Base-by-base conservation (phyloP, 2,797 vertebrate species). In the Trachurus trachurus region DNA sequence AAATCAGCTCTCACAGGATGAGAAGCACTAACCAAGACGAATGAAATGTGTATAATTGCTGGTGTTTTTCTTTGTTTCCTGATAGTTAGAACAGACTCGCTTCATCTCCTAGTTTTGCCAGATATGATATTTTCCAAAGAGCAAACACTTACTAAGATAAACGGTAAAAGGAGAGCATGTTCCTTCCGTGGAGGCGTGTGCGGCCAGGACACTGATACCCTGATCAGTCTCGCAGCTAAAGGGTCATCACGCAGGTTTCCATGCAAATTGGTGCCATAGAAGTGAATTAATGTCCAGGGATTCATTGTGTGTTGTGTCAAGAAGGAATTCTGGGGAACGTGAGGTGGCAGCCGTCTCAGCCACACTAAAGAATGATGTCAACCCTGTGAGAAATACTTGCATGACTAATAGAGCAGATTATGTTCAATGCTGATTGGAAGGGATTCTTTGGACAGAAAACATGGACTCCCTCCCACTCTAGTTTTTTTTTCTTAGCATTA, bases 321-420 rank as follows among this genome's bases (percentile, higher is more conserved):
- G 42, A 76, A 62, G 66, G 42, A 67, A 57, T 83, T 62, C 50
- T 42, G 58, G 9, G 31, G 40, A 74, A 69, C 22, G 54, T 52
- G 79, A 72, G 56, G 66, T 72, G 84, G 78, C 80, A 58, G 81
- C 61, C 37, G 59, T 84, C 52, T 45, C 54, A 60, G 85, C 70
- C 72, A 49, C 50, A 21, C 54, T 79, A 68, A 8, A 42, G 66
- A 54, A 56, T 91, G 81, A 90, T 39, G 78, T 89, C 86, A 86
- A 22, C 68, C 58, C 53, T 60, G 53, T 65, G 73, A 88, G 75
- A 84, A 78, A 54, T 3, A 5, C 54, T 31, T 26, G 15, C 12
- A 11, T 64, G 81, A 76, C 74, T 86, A 83, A 78, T 81, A 72
- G 67, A 77, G 66, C 61, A 66, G 70, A 73, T 72, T 1, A 10